Conservation (phyloP, 92 coral and sea anemone genomes). For the Isaurus tuberculatus region DNA sequence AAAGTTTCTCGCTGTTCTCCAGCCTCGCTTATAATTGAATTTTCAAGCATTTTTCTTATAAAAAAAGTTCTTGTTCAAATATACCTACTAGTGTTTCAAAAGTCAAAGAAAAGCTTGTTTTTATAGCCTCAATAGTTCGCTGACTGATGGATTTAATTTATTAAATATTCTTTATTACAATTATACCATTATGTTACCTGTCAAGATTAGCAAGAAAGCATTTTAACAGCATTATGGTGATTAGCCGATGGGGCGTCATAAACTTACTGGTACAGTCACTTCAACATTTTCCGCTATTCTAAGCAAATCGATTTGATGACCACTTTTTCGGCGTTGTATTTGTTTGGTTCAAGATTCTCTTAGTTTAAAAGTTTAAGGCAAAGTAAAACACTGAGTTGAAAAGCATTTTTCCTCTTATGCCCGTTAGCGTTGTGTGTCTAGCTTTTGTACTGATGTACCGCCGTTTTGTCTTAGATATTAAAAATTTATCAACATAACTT, state of each 20-base stretch:
- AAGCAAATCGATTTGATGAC: not conserved
- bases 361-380: not conserved
- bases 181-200: conserved; percentile 25
- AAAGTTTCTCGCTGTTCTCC: no score
- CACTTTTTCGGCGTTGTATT: conserved; percentile 18
- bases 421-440: conserved; percentile 31
- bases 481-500: conserved; percentile 7
- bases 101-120: not conserved
- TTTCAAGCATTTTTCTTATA: no score
- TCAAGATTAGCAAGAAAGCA: not conserved
- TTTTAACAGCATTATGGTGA: not conserved
- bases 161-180: conserved; percentile 1
- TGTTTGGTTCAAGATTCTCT: not conserved
- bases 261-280: not conserved
- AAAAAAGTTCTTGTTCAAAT: not conserved
- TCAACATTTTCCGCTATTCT: conserved; percentile 23
- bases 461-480: conserved; percentile 28
- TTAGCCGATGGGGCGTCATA: not conserved
- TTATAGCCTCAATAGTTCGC: not conserved
- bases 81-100: not conserved
- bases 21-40: no score
- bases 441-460: conserved; percentile 28
- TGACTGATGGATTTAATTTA: not conserved
- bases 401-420: conserved; percentile 12
- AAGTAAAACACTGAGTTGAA: not conserved